Conservation (phyloP, 2,113 vertebrate species). For the Stigmatopora argus region DNA sequence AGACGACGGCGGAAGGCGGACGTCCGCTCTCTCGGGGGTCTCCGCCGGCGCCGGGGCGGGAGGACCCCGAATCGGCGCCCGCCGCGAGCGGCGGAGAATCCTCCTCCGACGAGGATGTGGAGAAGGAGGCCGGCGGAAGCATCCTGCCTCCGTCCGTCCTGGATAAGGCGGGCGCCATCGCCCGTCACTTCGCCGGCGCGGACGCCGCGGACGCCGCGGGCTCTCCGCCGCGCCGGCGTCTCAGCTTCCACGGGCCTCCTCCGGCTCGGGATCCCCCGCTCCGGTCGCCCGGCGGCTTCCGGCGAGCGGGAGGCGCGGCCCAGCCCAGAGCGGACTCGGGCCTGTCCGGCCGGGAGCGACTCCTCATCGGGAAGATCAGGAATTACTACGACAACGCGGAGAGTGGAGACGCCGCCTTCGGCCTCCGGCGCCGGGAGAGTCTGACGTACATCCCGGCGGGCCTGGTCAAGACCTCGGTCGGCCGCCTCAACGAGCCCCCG, state of each 20-base stretch:
- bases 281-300: conserved; percentile 18
- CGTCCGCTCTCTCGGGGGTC: background rate
- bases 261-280: background rate
- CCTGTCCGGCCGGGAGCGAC: conserved; percentile 78
- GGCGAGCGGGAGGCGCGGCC: conserved; percentile 27
- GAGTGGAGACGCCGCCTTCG: conserved; percentile 68
- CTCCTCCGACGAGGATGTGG: conserved; percentile 72
- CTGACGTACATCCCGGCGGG: conserved; percentile 88
- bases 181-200: conserved; percentile 74
- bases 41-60: no score
- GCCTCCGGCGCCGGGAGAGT: conserved; percentile 83
- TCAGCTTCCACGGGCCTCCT: conserved; percentile 57
- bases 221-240: conserved; percentile 60
- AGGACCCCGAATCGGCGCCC: no score
- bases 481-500: conserved; percentile 65
- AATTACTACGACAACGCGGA: conserved; percentile 84
- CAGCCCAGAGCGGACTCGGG: conserved; percentile 67
- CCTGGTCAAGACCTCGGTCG: conserved; percentile 81
- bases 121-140: conserved; percentile 56
- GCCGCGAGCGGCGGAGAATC: conserved; percentile 78
- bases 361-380: conserved; percentile 85
- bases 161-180: conserved; percentile 82
- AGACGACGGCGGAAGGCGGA: conserved; percentile 26
- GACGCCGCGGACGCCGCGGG: no score
- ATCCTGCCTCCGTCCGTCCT: conserved; percentile 87